A percentile compares a stretch with the other conserved stretches of the same genome.
Conservation (phyloP, 2,113 vertebrate genomes). For the Etheostoma cragini region DNA sequence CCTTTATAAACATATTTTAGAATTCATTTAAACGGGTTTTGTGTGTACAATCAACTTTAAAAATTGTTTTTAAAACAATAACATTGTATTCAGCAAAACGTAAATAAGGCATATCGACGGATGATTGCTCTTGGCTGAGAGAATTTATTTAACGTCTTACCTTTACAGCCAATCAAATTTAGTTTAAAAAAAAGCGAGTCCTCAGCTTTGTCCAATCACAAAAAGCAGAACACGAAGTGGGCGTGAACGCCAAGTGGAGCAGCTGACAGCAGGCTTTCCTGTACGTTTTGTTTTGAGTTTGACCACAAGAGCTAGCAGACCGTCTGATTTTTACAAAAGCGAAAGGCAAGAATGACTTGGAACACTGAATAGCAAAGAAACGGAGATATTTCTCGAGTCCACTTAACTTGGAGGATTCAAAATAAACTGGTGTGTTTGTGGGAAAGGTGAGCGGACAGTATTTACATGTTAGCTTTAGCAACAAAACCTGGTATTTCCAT, state of each 20-base stretch:
- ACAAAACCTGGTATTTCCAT: not conserved
- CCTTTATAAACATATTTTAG: not conserved
- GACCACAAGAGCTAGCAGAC: constrained; percentile 16
- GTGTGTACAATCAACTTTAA: not conserved
- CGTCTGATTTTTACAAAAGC: not conserved
- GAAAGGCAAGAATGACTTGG: constrained; percentile 57
- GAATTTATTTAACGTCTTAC: not conserved
- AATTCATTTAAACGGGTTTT: not conserved
- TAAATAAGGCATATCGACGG: not conserved
- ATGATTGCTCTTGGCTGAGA: constrained; percentile 55
- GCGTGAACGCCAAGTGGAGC: constrained; percentile 27
- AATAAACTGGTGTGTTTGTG: constrained; percentile 1
- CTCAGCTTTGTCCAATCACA: constrained; percentile 63
- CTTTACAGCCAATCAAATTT: constrained; percentile 62
- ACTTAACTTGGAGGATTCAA: constrained; percentile 3
- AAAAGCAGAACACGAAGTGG: constrained; percentile 10
- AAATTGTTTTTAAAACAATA: not conserved
- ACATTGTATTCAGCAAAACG: not conserved
- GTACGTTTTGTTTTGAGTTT: constrained; percentile 41
- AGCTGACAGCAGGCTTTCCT: constrained; percentile 47
- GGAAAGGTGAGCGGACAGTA: constrained; percentile 63
- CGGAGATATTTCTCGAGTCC: not conserved
- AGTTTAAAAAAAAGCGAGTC: fast-evolving
- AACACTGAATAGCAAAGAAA: not conserved
- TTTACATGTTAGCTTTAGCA: constrained; percentile 62